Evolutionary conservation across 2,888 invertebrate genomes (phyloP).

Genomic region (Tuberolachnus salignus): DNA sequence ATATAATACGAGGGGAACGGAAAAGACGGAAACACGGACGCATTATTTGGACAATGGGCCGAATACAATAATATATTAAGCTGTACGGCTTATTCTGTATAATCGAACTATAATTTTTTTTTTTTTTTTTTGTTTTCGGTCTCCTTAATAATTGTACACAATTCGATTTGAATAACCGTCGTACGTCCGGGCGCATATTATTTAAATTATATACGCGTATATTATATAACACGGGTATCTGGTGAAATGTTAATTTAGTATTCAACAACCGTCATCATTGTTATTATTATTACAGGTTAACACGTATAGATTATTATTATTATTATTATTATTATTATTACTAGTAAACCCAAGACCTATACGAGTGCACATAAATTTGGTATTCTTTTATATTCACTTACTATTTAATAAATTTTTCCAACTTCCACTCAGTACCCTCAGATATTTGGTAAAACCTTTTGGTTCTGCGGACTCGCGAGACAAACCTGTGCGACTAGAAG

Average conservation of each 20-base stretch:
- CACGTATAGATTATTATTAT: background rate
- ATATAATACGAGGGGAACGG: background rate
- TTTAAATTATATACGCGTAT: constrained; percentile 6
- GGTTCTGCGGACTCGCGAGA: constrained; percentile 64
- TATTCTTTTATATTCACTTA: constrained; percentile 67
- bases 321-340: too few species aligned
- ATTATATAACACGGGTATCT: background rate
- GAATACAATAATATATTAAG: constrained; percentile 14
- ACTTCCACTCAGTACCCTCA: constrained; percentile 76
- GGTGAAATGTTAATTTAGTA: background rate
- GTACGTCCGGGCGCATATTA: constrained; percentile 16
- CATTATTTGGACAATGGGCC: constrained; percentile 24
- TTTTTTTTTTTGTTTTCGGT: constrained; percentile 34
- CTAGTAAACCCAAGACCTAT: too few species aligned
- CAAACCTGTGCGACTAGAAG: constrained; percentile 57
- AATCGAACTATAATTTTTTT: constrained; percentile 47
- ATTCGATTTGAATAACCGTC: constrained; percentile 10
- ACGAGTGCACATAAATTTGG: too few species aligned
- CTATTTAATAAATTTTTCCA: constrained; percentile 80
- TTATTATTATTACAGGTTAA: constrained; percentile 16
- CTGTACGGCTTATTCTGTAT: background rate
- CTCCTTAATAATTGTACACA: background rate
- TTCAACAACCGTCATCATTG: constrained; percentile 19
- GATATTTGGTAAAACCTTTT: constrained; percentile 71
- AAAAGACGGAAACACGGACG: constrained; percentile 11